Percentiles rank a stretch among this genome's conserved stretches.
Evolutionary conservation across 2,888 invertebrate species (phyloP).

Genomic region (Poecilobothrus nobilitatus): DNA sequence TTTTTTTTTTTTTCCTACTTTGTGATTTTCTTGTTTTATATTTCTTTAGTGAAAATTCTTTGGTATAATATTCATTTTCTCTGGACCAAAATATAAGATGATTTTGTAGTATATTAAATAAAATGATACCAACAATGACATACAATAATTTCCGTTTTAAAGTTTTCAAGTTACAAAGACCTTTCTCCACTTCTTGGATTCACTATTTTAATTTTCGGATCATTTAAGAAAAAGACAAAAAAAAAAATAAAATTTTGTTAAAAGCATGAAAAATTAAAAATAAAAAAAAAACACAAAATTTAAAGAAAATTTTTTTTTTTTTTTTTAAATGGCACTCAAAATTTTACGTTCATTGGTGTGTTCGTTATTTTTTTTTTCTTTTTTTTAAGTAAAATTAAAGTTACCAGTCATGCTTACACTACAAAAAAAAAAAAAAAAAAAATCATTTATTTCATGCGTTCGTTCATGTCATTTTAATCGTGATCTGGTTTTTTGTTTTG

Average conservation of each 20-base stretch:
- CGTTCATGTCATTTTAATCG: background rate
- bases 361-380: background rate
- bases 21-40: background rate
- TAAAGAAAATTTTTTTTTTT: background rate
- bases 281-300: background rate
- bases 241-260: background rate
- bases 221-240: background rate
- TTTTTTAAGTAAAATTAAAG: background rate
- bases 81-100: background rate
- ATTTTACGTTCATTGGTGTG: background rate
- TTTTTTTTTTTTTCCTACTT: background rate
- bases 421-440: background rate
- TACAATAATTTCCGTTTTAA: background rate
- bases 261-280: background rate
- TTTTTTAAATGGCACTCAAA: background rate
- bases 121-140: conserved; percentile 1
- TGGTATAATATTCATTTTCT: background rate
- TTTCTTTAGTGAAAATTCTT: background rate
- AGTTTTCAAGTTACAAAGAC: background rate
- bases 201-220: background rate
- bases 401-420: background rate
- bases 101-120: background rate
- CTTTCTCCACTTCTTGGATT: background rate
- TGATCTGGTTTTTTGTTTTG: background rate
- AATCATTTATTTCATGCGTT: background rate